Evolutionary conservation across 2,113 vertebrate genomes (phyloP).

Genomic region (Lagenorhynchus albirostris): DNA sequence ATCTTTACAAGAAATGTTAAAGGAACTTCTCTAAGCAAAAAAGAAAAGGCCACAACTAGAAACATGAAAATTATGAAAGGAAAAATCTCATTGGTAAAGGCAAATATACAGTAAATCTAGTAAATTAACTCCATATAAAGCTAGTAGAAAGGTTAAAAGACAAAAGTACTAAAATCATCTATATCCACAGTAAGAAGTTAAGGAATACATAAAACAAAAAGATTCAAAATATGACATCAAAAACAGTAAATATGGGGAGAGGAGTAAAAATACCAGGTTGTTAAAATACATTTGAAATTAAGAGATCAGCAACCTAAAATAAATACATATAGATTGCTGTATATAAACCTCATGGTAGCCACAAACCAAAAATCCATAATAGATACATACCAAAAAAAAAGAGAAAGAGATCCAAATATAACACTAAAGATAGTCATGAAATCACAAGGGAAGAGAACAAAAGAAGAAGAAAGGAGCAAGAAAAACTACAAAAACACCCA

Average conservation of each 20-base stretch:
- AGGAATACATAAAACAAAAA: background rate
- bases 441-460: background rate
- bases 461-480: background rate
- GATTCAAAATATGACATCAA: background rate
- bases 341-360: background rate
- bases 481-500: background rate
- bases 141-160: background rate
- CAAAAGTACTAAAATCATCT: background rate
- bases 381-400: background rate
- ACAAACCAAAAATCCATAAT: background rate
- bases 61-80: background rate
- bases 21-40: background rate
- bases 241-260: background rate
- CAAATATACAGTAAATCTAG: background rate
- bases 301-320: background rate
- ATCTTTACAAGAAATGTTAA: background rate
- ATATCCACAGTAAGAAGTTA: background rate
- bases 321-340: background rate
- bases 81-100: background rate
- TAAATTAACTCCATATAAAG: background rate
- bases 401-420: background rate
- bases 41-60: background rate
- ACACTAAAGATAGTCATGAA: background rate
- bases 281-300: background rate
- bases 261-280: background rate